Evolutionary conservation across 2,888 invertebrate species (phyloP), one percentile per base, ranked within the genome.

Genomic region (Brassicogethes aeneus): DNA sequence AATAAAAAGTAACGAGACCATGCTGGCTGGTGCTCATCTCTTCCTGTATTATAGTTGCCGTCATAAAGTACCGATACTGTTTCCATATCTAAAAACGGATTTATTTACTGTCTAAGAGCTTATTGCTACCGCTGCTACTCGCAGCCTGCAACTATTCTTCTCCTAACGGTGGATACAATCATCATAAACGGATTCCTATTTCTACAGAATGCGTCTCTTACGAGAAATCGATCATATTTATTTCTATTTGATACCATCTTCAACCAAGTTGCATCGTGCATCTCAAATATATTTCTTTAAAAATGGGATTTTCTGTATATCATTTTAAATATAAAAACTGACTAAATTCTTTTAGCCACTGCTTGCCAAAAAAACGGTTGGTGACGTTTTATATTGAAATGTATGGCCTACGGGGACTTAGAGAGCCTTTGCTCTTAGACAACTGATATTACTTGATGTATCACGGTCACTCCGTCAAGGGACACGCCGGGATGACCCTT

Each of bases 371-470:
- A n/a, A n/a, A n/a, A n/a, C n/a, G n/a, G 39, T 49, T 48, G 65
- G 60, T 66, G 68, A 68, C 68, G 65, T 60, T 57, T 59, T 46
- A 61, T 60, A 68, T 68, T 67, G 68, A 68, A 68, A 68, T 62
- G 66, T 66, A 68, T 68, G 62, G 66, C 54, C 61, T 58, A 57
- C 52, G 41, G 64, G 64, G 64, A 61, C 57, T 55, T 55, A 47
- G 57, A n/a, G n/a, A 59, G 61, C 61, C 56, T 61, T 63, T 63
- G 61, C 62, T 52, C 53, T 55, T 54, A 62, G 65, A 65, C 66
- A 65, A 64, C 65, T 65, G 67, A 68, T 68, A 65, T 66, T 67
- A 61, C 65, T 67, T 68, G 68, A 68, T 68, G 65, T 67, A 68
- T 67, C 68, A 65, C 68, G 66, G 68, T 66, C 66, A 66, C 62